A percentile compares a stretch with the other conserved stretches of the same genome.
Evolutionary conservation across 2,113 vertebrate genomes (phyloP).

Genomic region (Thamnophis sirtalis): DNA sequence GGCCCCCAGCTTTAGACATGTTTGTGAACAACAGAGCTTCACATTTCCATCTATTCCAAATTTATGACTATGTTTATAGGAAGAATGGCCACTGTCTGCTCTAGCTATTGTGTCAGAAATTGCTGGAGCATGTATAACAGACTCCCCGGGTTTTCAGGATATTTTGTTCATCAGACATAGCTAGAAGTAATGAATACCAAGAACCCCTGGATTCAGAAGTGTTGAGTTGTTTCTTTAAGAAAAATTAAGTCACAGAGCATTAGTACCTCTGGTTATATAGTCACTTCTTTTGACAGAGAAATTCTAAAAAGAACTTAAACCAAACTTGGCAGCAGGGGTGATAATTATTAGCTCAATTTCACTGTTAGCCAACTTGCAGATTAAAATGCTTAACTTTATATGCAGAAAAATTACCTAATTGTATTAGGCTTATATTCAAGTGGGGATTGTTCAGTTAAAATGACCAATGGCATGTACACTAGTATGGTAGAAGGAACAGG

Average conservation of each 20-base stretch:
- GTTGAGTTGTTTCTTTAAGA: neutral
- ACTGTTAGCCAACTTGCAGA: conserved; percentile 47
- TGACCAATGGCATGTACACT: conserved; percentile 3
- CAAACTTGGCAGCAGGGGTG: conserved; percentile 66
- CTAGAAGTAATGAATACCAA: neutral
- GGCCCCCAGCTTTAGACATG: neutral
- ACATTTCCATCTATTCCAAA: neutral
- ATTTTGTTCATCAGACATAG: neutral
- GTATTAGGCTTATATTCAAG: conserved; percentile 44
- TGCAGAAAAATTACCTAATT: conserved; percentile 2
- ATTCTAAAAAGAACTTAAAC: neutral
- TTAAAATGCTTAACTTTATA: conserved; percentile 46
- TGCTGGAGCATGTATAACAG: neutral
- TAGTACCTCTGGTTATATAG: conserved; percentile 19
- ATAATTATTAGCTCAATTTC: conserved; percentile 45
- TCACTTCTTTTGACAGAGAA: conserved; percentile 36
- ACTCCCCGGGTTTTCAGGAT: neutral
- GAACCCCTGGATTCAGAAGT: neutral
- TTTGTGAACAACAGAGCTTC: neutral
- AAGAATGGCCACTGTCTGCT: neutral
- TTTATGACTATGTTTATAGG: neutral
- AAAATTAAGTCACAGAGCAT: neutral
- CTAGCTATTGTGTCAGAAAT: neutral
- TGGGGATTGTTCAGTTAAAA: conserved; percentile 44
- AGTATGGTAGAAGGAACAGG: conserved; percentile 24